A percentile compares a stretch with the other conserved stretches of the same genome.
Conservation (phyloP, 2,888 invertebrate genomes). For the Oxytorus armatus region DNA sequence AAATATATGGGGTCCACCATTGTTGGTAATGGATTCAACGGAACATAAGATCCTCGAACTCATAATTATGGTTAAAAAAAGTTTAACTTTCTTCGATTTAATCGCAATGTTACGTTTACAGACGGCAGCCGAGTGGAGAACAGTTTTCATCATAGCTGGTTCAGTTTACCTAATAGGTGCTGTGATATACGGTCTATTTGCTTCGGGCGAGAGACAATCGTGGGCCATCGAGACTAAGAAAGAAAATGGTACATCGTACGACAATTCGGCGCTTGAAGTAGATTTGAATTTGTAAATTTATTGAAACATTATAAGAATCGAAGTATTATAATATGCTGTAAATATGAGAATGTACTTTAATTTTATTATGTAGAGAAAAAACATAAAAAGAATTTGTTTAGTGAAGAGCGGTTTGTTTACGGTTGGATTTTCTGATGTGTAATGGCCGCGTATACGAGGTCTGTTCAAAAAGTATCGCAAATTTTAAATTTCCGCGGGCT, state of each 20-base stretch:
- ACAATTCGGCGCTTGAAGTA: conserved; percentile 79
- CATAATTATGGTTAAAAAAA: no score
- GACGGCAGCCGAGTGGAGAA: conserved; percentile 92
- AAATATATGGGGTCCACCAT: no score
- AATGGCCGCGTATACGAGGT: no score
- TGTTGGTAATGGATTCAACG: no score
- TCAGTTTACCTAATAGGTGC: conserved; percentile 94
- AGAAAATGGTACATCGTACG: conserved; percentile 72
- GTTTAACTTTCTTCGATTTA: no score
- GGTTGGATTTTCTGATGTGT: no score
- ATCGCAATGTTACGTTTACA: no score
- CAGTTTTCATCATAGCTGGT: conserved; percentile 94
- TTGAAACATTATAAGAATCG: not conserved
- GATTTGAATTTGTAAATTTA: conserved; percentile 69
- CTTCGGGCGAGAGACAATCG: conserved; percentile 92
- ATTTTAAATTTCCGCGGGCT: no score
- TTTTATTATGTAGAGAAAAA: not conserved
- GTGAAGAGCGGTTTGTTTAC: not conserved
- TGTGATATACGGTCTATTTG: conserved; percentile 92
- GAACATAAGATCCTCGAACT: no score
- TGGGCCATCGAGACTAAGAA: conserved; percentile 88
- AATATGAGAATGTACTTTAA: conserved; percentile 1
- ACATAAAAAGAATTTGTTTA: not conserved
- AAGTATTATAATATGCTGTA: conserved; percentile 1
- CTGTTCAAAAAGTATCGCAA: no score